Base-by-base conservation (phyloP, 2,888 invertebrate species). In the Torymus tubicola region DNA sequence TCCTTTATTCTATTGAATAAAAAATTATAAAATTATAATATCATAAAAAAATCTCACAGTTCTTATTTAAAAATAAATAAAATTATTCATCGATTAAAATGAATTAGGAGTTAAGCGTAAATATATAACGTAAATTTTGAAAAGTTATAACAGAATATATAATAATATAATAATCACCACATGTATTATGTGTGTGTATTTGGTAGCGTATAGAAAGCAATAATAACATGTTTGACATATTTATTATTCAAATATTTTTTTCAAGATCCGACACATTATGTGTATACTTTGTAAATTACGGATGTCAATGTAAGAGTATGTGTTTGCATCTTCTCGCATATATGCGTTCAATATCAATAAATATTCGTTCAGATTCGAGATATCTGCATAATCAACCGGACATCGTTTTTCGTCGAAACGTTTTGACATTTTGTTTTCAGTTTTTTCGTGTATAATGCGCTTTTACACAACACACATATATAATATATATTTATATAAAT, bases 11-110 rank as follows among this genome's bases (percentile, higher is more conserved):
- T 79, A 67, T 76, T 75, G n/a, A 65, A 70, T 81, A 78, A 55
- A 69, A 81, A 81, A 81, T 80, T 80, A 80, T 76, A 75, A 80
- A 79, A 80, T 77, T 65, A 81, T 81, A 74, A 81, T 68, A 53
- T 16, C 68, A 71, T 52, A 13, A 52, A 31, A 67, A 72, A 68
- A 80, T 53, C 21, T 63, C 77, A 81, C 78, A 81, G 53, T 71
- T 53, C 0, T 13, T 52, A 14, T 69, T 50, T 2, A 31, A 42
- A 55, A 50, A 55, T 60, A 65, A 76, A 73, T 31, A 65, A 21
- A 64, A 70, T 77, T 42, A 52, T 8, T 61, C 18, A 24, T 58
- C 5, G n/a, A 63, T 24, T 4, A 16, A 74, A 80, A 67, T 55
- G 58, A 70, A 64, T 24, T 18, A 42, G 21, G 5, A 16, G 14